Conservation (phyloP, 2,113 vertebrate genomes). For the Daphoenositta chrysoptera region DNA sequence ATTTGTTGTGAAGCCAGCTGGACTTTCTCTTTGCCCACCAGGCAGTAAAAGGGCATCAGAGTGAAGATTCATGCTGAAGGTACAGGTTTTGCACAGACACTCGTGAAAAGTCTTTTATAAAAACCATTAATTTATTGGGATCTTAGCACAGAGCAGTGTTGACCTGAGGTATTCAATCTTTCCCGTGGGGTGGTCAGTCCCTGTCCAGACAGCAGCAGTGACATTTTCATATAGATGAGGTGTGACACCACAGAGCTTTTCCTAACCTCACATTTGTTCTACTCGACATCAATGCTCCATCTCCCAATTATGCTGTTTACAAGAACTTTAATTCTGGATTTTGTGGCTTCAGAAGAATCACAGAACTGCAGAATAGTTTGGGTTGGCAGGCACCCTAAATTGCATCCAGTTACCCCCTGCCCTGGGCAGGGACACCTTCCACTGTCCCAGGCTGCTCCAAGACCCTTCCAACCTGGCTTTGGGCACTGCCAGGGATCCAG, state of each 20-base stretch:
- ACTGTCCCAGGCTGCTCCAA: fast-evolving
- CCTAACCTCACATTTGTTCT: neutral
- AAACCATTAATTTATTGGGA: fast-evolving
- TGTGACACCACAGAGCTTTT: neutral
- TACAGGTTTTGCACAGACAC: neutral
- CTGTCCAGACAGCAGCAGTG: neutral
- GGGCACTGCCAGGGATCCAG: neutral
- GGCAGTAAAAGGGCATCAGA: neutral
- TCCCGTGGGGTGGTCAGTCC: fast-evolving
- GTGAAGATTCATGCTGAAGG: neutral
- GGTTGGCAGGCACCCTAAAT: neutral
- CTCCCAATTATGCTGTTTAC: fast-evolving
- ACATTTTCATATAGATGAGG: neutral
- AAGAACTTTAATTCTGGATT: neutral
- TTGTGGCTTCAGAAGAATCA: neutral
- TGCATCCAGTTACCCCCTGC: fast-evolving
- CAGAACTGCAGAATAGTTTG: neutral
- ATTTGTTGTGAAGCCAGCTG: neutral
- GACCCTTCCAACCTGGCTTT: fast-evolving
- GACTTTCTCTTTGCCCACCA: neutral
- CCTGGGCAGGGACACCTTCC: neutral
- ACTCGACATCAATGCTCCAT: too few relatives aligned
- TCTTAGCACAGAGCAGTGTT: neutral
- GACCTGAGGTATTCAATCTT: fast-evolving
- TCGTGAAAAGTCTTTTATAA: neutral